Evolutionary conservation across 2,888 invertebrate genomes (phyloP).

Genomic region (Macropis europaea): DNA sequence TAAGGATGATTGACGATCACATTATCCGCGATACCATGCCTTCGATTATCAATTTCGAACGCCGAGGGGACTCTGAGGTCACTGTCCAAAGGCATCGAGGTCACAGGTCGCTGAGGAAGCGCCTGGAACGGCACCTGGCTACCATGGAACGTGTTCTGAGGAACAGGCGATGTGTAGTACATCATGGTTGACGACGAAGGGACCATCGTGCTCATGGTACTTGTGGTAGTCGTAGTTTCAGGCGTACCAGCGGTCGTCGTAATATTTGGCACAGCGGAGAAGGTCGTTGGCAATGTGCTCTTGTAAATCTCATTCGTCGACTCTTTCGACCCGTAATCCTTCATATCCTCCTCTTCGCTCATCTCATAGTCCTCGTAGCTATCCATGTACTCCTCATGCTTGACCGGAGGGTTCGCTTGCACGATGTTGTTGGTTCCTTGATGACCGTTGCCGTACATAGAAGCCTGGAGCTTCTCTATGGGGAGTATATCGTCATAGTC

Average conservation of each 20-base stretch:
- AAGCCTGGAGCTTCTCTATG: constrained; percentile 69
- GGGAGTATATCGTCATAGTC: constrained; percentile 61
- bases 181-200: not conserved
- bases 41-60: constrained; percentile 62
- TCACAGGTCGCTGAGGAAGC: constrained; percentile 56
- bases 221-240: not conserved
- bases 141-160: constrained; percentile 18
- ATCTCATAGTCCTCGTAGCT: constrained; percentile 74
- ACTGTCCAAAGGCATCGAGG: constrained; percentile 70
- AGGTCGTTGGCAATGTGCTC: constrained; percentile 15
- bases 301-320: constrained; percentile 27
- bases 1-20: constrained; percentile 48
- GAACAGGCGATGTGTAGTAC: not conserved
- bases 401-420: constrained; percentile 30
- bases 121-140: constrained; percentile 39
- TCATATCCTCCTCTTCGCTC: constrained; percentile 30
- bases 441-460: constrained; percentile 32
- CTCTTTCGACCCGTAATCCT: constrained; percentile 46
- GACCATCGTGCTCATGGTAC: not conserved
- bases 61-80: constrained; percentile 37
- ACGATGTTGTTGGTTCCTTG: constrained; percentile 47
- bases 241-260: constrained; percentile 3
- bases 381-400: constrained; percentile 77
- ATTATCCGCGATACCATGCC: constrained; percentile 41
- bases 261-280: not conserved